Percentiles rank a stretch among this genome's conserved stretches.
Evolutionary conservation across 2,797 vertebrate species (phyloP).

Genomic region (Microchirus variegatus): DNA sequence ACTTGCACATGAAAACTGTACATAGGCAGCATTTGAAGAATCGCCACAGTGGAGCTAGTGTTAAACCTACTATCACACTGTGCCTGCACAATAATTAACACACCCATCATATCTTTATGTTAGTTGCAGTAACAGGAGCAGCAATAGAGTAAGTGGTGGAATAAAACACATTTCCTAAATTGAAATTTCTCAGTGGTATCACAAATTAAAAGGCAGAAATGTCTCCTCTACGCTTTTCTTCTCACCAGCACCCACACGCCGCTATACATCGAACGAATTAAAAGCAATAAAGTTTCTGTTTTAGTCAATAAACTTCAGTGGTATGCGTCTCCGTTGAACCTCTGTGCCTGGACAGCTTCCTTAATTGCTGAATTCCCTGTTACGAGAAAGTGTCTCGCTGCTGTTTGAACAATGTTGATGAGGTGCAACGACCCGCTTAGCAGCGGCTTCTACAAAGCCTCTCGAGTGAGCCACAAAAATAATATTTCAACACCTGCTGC

Average conservation of each 20-base stretch:
- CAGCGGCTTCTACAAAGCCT: constrained; percentile 18
- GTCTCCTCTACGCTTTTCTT: no score
- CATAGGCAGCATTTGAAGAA: no score
- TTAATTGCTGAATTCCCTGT: constrained; percentile 17
- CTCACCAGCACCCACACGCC: background rate
- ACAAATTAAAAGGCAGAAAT: no score
- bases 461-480: constrained; percentile 34
- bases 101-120: no score
- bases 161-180: no score
- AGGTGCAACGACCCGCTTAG: constrained; percentile 38
- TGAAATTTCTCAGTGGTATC: no score
- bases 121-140: no score
- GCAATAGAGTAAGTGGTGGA: no score
- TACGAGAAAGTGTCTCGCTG: constrained; percentile 18
- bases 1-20: no score
- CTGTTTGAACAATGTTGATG: constrained; percentile 65
- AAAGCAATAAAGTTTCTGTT: constrained; percentile 7
- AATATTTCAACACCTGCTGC: constrained; percentile 56
- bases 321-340: background rate
- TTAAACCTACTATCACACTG: no score
- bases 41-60: no score
- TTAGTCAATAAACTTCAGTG: background rate
- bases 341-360: background rate
- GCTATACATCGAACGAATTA: background rate
- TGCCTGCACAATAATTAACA: no score